phyloP scores from a whole-genome alignment of 2,888 invertebrate species.

The Abrostola triplasia region DNA sequence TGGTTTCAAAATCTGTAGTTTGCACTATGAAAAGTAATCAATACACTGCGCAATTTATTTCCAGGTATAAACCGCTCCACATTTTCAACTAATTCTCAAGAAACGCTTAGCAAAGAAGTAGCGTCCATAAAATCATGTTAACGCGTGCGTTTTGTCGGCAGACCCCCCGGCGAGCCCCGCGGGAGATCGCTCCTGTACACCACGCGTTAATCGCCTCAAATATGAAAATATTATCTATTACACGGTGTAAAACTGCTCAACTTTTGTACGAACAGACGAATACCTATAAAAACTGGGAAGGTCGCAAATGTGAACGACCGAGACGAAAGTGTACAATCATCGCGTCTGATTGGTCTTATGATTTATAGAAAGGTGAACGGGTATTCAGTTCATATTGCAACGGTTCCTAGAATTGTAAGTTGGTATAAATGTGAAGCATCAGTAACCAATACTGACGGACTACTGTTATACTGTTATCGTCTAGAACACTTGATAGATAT shows the following conservation, averaged over 20 bases:
- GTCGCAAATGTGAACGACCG: conserved; percentile 59
- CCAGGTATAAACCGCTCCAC: conserved; percentile 18
- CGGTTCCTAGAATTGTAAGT: conserved; percentile 39
- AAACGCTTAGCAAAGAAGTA: conserved; percentile 44
- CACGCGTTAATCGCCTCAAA: conserved; percentile 74
- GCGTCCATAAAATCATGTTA: conserved; percentile 66
- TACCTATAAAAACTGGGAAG: conserved; percentile 42
- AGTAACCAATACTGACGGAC: conserved; percentile 36
- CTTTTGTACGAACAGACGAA: conserved; percentile 41
- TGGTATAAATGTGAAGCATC: conserved; percentile 14
- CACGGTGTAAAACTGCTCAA: conserved; percentile 64
- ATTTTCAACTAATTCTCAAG: conserved; percentile 25
- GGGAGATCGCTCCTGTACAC: conserved; percentile 78
- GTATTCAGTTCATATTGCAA: conserved; percentile 54
- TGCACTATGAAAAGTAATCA: no score
- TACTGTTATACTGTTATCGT: conserved; percentile 19
- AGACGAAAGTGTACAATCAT: conserved; percentile 59
- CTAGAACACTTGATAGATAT: conserved; percentile 19
- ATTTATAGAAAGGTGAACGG: conserved; percentile 56
- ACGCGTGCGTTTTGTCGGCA: conserved; percentile 61
- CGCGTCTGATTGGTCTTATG: conserved; percentile 57
- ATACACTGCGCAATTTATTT: conserved; percentile 9
- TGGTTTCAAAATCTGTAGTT: no score
- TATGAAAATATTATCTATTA: conserved; percentile 76
- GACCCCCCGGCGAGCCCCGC: conserved; percentile 76